Base-by-base conservation (phyloP, 1,140 invertebrate species). In the Drosophila prosaltans region DNA sequence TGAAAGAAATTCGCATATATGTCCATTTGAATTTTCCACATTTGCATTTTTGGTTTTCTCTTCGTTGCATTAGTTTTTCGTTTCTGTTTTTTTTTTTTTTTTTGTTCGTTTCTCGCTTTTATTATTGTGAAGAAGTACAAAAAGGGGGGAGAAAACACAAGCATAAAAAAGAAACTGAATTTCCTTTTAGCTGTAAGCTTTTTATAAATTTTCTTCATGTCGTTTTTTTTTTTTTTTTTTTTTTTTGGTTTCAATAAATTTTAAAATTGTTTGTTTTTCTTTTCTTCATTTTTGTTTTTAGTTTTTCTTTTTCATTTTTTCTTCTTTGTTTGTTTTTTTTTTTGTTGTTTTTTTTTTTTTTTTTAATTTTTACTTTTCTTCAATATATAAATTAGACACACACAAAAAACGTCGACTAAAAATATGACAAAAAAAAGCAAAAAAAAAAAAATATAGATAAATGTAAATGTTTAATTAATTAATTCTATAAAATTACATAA, bases 331-430 rank as follows among this genome's bases (percentile, higher is more conserved):
- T 45, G 32, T 36, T 2, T 43, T 43, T 43, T 4, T 43, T 43
- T 43, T 43, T 43, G 11, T 3, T 2, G 10, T 16, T 16, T 7
- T 45, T 5, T 6, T 7, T 48, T 48, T 48, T 5, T 10, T 51
- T 51, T 8, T 51, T 51, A 26, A 51, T 26, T 51, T 51, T 51
- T 51, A 51, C 45, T 24, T 51, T 51, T 51, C 45, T 79, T 77
- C 74, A 73, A 43, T 62, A 69, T 81, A 85, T 78, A 85, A 85
- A 80, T 83, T 83, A 78, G 83, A 88, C 83, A 88, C 83, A 86
- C 45, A 51, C 45, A 88, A 81, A 84, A 86, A 81, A 70, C 71
- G 65, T 73, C 80, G 74, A 74, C 65, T 51, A 51, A 51, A 51
- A 51, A 51, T 51, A 51, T 51, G 45, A 51, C 45, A 51, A 51